Percentiles rank a stretch among this genome's conserved stretches.
Evolutionary conservation across 2,113 vertebrate species (phyloP).

Genomic region (Excalfactoria chinensis): DNA sequence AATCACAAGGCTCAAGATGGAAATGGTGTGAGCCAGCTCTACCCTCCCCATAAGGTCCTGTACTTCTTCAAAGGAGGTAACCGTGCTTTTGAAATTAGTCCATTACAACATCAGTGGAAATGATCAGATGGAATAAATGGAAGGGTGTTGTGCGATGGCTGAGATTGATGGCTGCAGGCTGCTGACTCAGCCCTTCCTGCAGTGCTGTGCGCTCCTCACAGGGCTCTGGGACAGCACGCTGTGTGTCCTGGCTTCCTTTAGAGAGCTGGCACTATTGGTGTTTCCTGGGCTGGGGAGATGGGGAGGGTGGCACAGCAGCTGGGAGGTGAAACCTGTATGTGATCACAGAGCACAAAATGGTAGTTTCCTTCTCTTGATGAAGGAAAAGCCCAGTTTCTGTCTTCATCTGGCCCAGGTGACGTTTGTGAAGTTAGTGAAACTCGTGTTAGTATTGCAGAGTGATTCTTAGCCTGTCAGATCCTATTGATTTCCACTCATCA

Average conservation of each 20-base stretch:
- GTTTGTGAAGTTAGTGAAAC: conserved; percentile 48
- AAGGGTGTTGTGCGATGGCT: conserved; percentile 1
- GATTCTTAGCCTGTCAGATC: conserved; percentile 47
- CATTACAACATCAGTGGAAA: background rate
- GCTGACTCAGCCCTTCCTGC: background rate
- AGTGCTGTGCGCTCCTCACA: background rate
- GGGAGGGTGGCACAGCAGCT: fast-evolving
- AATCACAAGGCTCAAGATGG: conserved; percentile 16
- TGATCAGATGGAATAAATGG: background rate
- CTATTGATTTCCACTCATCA: conserved; percentile 48
- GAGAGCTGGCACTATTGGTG: background rate
- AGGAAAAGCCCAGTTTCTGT: conserved; percentile 18
- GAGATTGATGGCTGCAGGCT: background rate
- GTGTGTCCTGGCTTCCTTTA: background rate
- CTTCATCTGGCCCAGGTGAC: background rate
- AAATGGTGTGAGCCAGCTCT: conserved; percentile 39
- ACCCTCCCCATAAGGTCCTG: background rate
- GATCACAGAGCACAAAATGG: background rate
- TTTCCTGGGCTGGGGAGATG: background rate
- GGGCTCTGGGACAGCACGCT: background rate
- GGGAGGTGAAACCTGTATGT: background rate
- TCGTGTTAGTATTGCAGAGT: background rate
- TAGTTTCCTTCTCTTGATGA: background rate
- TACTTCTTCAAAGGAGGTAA: background rate
- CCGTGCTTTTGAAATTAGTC: background rate